Evolutionary conservation across 2,797 vertebrate species (phyloP), one percentile per base, ranked within the genome.

Genomic region (Pterois miles): DNA sequence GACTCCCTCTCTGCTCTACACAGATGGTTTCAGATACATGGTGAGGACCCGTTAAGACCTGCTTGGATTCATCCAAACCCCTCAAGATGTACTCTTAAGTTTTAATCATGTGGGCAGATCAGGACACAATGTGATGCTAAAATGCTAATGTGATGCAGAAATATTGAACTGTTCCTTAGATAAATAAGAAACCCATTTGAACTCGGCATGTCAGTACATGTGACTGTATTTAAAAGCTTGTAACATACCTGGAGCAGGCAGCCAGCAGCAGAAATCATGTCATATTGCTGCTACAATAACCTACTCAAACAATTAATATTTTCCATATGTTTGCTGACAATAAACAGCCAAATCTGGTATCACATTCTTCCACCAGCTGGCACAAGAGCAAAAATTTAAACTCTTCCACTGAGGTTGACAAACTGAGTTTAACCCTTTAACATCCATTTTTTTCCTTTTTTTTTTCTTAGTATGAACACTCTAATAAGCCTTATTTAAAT

Each of bases 31-130:
- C 31, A 33, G 31, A 33, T 4, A 33, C 31, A 33, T 33, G 31
- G 31, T n/a, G n/a, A n/a, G 22, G 65, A 34, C 46, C 3, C 25
- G 29, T 54, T 65, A 50, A 31, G 78, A 74, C 66, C 62, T 60
- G 66, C 46, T 34, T 18, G 16, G 77, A 40, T 52, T 34, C 22
- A 70, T 40, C 48, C 56, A 53, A 31, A 77, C 25, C 11, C 56
- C 25, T 12, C 4, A 52, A 9, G 29, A 16, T 12, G 20, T 6
- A 6, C 20, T 31, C 14, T 73, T 5, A 50, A 16, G 50, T 36
- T 74, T 50, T 16, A 4, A 43, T 43, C 5, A 3, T 36, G 59
- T 29, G 12, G 22, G 56, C 48, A 65, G 36, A 31, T 10, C 56
- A 33, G 3, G 63, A 48, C 4, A 48, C 46, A 1, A 64, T 64